Percentiles rank a stretch among this genome's conserved stretches.
Conservation (phyloP, 92 coral and sea anemone species). For the Ricordea florida region DNA sequence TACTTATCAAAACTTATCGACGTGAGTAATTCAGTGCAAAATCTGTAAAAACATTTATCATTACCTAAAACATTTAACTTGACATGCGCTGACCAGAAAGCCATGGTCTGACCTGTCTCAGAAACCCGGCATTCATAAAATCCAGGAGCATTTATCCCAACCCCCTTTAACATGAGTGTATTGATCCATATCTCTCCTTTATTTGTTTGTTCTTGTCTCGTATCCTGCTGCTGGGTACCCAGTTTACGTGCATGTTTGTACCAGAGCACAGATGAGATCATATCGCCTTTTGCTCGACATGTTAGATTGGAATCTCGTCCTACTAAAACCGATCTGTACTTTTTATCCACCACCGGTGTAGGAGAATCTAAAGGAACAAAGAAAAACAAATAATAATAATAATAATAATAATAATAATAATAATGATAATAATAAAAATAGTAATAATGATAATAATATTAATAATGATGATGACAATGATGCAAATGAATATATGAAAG, state of each 20-base stretch:
- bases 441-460: no score
- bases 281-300: conserved; percentile 10
- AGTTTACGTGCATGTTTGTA: conserved; percentile 13
- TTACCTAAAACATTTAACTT: conserved; percentile 56
- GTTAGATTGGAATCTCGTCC: conserved; percentile 3
- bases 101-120: background rate
- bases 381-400: background rate
- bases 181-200: conserved; percentile 35
- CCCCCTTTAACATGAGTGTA: conserved; percentile 23
- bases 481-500: no score
- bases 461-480: no score
- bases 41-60: conserved; percentile 15
- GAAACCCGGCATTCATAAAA: conserved; percentile 81
- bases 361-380: conserved; percentile 10
- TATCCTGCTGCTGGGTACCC: conserved; percentile 6
- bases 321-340: background rate
- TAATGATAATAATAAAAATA: background rate
- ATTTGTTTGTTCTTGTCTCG: background rate
- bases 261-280: conserved; percentile 25
- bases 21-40: no score
- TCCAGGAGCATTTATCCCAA: conserved; percentile 50
- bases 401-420: background rate
- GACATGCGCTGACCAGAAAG: conserved; percentile 67
- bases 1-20: no score
- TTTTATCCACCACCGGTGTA: background rate